Conservation (phyloP, 2,888 invertebrate species). For the Peribatodes rhomboidaria region DNA sequence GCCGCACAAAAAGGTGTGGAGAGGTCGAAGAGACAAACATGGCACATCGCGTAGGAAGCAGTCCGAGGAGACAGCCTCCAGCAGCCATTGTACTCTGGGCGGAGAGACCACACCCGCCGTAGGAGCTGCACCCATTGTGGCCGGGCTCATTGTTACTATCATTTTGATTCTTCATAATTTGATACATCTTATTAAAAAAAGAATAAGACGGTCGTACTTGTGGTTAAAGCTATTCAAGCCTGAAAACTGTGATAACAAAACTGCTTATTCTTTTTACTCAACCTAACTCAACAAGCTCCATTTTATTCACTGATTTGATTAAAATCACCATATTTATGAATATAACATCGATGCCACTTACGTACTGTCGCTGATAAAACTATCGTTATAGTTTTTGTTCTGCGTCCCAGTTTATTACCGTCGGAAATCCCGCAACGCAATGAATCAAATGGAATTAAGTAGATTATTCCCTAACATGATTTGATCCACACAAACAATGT, state of each 20-base stretch:
- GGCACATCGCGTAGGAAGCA: conserved; percentile 29
- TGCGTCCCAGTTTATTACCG: conserved; percentile 3
- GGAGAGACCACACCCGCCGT: conserved; percentile 53
- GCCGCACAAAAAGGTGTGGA: conserved; percentile 20
- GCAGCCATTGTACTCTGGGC: conserved; percentile 41
- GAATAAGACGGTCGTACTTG: too few relatives aligned
- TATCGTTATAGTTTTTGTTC: neutral
- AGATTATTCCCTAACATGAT: conserved; percentile 8
- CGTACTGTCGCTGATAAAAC: too few relatives aligned
- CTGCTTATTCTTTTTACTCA: too few relatives aligned
- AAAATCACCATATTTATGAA: too few relatives aligned
- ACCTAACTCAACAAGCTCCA: too few relatives aligned
- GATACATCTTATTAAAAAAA: too few relatives aligned
- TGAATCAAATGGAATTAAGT: conserved; percentile 13
- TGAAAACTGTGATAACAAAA: too few relatives aligned
- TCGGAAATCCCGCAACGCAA: conserved; percentile 8
- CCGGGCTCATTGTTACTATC: conserved; percentile 5
- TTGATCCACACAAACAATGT: conserved; percentile 12
- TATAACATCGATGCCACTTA: neutral
- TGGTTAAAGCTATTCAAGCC: too few relatives aligned
- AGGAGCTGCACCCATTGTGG: conserved; percentile 51
- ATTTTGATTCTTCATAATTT: conserved; percentile 4
- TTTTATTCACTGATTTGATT: too few relatives aligned
- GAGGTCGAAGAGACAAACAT: conserved; percentile 13
- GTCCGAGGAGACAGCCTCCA: conserved; percentile 11